Percentiles rank a stretch among this genome's conserved stretches.
These are phyloP conservation scores for Xiphorhynchus elegans DNA, from an alignment of 2,113 vertebrate species.

Conservation along the genomic window DNA sequence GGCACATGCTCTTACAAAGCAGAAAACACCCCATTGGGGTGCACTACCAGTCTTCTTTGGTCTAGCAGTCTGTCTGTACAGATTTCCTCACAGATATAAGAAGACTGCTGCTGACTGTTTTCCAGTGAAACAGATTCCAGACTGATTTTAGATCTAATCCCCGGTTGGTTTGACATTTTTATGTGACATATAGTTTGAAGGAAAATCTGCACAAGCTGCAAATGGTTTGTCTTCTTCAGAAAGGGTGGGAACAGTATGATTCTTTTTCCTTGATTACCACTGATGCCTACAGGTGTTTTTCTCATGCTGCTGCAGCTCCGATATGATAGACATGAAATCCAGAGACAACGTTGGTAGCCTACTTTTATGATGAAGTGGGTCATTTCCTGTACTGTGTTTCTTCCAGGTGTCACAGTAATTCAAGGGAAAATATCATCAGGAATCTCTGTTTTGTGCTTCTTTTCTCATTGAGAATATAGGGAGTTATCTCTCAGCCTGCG, in stretches of 20 bases:
- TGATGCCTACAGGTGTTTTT: neutral
- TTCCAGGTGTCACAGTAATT: neutral
- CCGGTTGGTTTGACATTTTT: conserved; percentile 2
- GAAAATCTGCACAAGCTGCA: neutral
- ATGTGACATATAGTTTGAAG: conserved; percentile 5
- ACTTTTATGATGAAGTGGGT: neutral
- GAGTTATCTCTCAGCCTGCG: neutral
- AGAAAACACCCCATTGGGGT: neutral
- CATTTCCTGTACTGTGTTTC: neutral
- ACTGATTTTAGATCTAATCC: conserved; percentile 14
- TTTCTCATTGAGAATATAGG: neutral
- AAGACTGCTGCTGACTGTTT: conserved; percentile 11
- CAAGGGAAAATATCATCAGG: neutral
- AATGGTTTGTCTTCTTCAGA: neutral
- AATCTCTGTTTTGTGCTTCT: neutral
- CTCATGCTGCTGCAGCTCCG: neutral
- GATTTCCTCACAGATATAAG: neutral
- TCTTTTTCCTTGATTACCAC: neutral
- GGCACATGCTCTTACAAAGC: neutral
- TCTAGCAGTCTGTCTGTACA: neutral
- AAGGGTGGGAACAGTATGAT: neutral
- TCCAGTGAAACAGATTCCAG: conserved; percentile 15
- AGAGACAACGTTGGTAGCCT: neutral
- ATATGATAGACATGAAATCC: neutral
- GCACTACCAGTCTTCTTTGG: neutral